Evolutionary conservation across 2,888 invertebrate genomes (phyloP).

Genomic region (Tinea pellionella): DNA sequence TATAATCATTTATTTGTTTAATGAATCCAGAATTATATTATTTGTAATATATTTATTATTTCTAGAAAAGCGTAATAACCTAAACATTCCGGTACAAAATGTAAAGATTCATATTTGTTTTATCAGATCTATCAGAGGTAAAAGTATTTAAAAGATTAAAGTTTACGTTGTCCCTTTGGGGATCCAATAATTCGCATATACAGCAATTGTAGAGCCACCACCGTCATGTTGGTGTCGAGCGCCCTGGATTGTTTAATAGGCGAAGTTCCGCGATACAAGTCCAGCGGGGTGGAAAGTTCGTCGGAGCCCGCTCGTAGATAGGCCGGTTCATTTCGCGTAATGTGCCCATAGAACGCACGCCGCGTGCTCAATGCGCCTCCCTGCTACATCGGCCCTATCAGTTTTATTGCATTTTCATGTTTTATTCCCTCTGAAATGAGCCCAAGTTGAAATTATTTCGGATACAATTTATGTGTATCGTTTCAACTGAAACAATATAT

Average conservation of each 20-base stretch:
- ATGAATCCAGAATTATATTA: too few relatives aligned
- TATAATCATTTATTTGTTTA: neutral
- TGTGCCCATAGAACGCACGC: constrained; percentile 24
- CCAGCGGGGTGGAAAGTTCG: constrained; percentile 45
- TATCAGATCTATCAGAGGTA: too few relatives aligned
- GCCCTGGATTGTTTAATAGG: constrained; percentile 50
- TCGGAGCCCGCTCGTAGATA: constrained; percentile 17
- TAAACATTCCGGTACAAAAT: too few relatives aligned
- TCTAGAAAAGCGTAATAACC: too few relatives aligned
- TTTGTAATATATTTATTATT: too few relatives aligned
- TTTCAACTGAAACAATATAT: neutral
- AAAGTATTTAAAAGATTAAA: neutral
- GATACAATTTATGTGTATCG: neutral
- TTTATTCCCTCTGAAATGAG: constrained; percentile 13
- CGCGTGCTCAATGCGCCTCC: constrained; percentile 1
- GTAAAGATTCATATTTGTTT: too few relatives aligned
- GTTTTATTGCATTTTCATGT: constrained; percentile 15
- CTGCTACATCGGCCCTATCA: constrained; percentile 10
- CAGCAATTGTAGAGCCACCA: neutral
- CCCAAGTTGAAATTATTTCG: neutral
- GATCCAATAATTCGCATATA: neutral
- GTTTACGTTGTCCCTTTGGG: neutral
- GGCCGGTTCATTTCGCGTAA: constrained; percentile 40
- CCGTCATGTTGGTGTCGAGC: constrained; percentile 13
- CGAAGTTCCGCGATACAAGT: constrained; percentile 48